Evolutionary conservation across 1,140 invertebrate genomes (phyloP).

Genomic region (Drosophila quadrilineata): DNA sequence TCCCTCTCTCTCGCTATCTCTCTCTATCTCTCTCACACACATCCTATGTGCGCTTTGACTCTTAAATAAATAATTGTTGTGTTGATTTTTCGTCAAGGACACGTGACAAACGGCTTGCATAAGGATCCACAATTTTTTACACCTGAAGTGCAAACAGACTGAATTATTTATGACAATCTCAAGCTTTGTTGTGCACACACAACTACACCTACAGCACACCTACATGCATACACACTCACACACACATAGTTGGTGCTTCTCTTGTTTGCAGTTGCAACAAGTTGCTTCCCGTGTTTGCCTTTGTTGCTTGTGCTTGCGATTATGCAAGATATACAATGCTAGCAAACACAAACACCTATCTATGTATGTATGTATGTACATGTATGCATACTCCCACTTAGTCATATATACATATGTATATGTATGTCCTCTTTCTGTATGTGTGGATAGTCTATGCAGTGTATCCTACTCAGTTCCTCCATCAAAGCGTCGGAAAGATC

Average conservation of each 20-base stretch:
- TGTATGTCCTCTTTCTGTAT: too few species aligned
- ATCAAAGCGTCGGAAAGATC: too few species aligned
- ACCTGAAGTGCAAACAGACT: constrained; percentile 65
- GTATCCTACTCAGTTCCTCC: too few species aligned
- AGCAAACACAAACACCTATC: constrained; percentile 19
- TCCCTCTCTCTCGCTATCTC: too few species aligned
- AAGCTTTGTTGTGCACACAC: constrained; percentile 14
- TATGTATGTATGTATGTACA: constrained; percentile 18
- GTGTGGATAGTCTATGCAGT: too few species aligned
- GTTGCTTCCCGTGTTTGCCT: constrained; percentile 73
- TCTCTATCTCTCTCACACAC: too few species aligned
- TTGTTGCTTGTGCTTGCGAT: constrained; percentile 46
- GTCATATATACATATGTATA: too few species aligned
- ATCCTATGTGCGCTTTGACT: too few species aligned
- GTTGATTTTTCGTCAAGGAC: constrained; percentile 4
- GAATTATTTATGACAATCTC: constrained; percentile 66
- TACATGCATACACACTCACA: constrained; percentile 4
- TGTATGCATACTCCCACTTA: constrained; percentile 22
- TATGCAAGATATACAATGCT: constrained; percentile 44
- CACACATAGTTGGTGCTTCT: constrained; percentile 7
- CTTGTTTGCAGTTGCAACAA: constrained; percentile 65
- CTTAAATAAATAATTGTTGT: constrained; percentile 10
- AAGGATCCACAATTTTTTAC: constrained; percentile 56
- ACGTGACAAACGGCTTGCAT: background rate
- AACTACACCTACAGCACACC: too few species aligned